A percentile compares a stretch with the other conserved stretches of the same genome.
Evolutionary conservation across 2,113 vertebrate species (phyloP).

Genomic region (Aepyceros melampus): DNA sequence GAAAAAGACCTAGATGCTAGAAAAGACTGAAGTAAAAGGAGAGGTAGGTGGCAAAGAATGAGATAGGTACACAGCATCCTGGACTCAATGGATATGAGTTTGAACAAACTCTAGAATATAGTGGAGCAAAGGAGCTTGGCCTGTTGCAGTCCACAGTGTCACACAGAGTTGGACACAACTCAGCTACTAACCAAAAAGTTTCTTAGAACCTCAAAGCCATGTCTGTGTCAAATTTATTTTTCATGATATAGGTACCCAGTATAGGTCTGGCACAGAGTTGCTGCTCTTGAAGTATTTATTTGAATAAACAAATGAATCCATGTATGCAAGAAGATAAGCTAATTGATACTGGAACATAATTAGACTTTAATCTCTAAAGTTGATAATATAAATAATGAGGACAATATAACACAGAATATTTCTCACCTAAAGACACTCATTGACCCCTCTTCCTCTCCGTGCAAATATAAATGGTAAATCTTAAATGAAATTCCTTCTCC

Average conservation of each 20-base stretch:
- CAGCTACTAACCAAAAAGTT: background rate
- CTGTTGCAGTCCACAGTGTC: background rate
- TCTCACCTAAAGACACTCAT: background rate
- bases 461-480: background rate
- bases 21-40: background rate
- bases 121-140: background rate
- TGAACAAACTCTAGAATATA: background rate
- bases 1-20: background rate
- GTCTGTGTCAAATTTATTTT: background rate
- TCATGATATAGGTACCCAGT: background rate
- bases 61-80: background rate
- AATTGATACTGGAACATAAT: background rate
- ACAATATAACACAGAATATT: background rate
- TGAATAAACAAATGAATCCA: background rate
- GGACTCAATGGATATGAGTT: background rate
- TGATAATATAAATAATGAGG: constrained; percentile 6
- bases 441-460: background rate
- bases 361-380: background rate
- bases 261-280: background rate
- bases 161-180: background rate
- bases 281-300: background rate
- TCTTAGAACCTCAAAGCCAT: background rate
- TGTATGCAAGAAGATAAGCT: background rate
- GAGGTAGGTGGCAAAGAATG: background rate
- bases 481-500: constrained; percentile 26